Percentiles rank a stretch among this genome's conserved stretches.
Evolutionary conservation across 2,888 invertebrate species (phyloP).

Genomic region (Philereme transversata): DNA sequence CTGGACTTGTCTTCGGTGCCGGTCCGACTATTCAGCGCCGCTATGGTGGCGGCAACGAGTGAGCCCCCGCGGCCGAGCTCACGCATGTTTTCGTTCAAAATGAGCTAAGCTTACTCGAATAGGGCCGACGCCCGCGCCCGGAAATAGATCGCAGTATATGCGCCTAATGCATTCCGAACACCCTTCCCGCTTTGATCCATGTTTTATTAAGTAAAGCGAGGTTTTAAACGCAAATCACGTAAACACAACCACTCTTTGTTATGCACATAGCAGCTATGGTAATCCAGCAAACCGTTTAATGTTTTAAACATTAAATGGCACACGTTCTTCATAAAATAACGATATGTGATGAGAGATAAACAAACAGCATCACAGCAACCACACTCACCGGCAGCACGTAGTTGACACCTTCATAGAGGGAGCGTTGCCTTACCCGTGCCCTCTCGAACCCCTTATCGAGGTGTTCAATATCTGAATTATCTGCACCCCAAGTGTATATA

Average conservation of each 20-base stretch:
- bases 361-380: conserved; percentile 45
- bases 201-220: conserved; percentile 55
- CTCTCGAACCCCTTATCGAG: conserved; percentile 54
- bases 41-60: conserved; percentile 85
- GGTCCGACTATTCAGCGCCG: conserved; percentile 74
- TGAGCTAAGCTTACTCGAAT: conserved; percentile 73
- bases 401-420: conserved; percentile 79
- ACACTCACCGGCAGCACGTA: conserved; percentile 75
- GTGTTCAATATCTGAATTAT: conserved; percentile 17
- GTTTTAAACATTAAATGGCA: conserved; percentile 30
- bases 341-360: conserved; percentile 35
- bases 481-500: conserved; percentile 48
- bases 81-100: conserved; percentile 81
- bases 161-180: conserved; percentile 74
- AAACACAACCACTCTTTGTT: conserved; percentile 41
- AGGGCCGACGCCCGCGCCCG: conserved; percentile 77
- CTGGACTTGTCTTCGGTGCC: conserved; percentile 65
- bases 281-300: conserved; percentile 30
- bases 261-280: conserved; percentile 29
- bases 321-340: conserved; percentile 30
- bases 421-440: conserved; percentile 62
- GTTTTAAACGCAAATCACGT: conserved; percentile 36
- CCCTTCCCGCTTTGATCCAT: conserved; percentile 68
- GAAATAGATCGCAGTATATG: conserved; percentile 77
- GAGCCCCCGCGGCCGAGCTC: conserved; percentile 83